Evolutionary conservation across 2,888 invertebrate genomes (phyloP).

Genomic region (Magallana nippona): DNA sequence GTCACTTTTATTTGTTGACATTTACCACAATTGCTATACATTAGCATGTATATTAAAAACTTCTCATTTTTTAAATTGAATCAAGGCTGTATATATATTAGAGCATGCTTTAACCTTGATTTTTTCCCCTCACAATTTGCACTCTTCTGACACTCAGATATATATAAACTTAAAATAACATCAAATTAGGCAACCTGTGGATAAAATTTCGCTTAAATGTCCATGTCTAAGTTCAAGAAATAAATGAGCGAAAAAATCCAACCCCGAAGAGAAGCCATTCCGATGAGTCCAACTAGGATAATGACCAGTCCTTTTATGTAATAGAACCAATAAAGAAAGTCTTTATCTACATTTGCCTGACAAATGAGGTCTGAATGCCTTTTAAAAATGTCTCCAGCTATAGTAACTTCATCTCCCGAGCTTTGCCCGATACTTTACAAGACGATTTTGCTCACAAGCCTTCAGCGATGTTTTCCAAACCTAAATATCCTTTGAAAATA

Average conservation of each 20-base stretch:
- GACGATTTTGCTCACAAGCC: background rate
- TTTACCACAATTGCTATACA: constrained; percentile 10
- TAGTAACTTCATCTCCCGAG: constrained; percentile 17
- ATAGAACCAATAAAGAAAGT: constrained; percentile 3
- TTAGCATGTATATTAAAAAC: constrained; percentile 13
- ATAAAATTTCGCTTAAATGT: constrained; percentile 4
- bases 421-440: background rate
- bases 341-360: constrained; percentile 3
- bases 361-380: constrained; percentile 16
- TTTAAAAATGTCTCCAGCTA: background rate
- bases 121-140: constrained; percentile 1
- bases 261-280: background rate
- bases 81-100: background rate
- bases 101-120: background rate
- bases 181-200: constrained; percentile 19
- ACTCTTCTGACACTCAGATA: background rate
- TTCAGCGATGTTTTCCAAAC: background rate
- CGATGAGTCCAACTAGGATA: constrained; percentile 4
- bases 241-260: background rate
- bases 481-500: background rate
- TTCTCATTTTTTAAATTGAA: background rate
- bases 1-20: background rate
- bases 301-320: constrained; percentile 18
- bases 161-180: constrained; percentile 6
- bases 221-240: background rate